phyloP scores from a whole-genome alignment of 2,113 vertebrate species.

The Chelonoidis abingdonii region DNA sequence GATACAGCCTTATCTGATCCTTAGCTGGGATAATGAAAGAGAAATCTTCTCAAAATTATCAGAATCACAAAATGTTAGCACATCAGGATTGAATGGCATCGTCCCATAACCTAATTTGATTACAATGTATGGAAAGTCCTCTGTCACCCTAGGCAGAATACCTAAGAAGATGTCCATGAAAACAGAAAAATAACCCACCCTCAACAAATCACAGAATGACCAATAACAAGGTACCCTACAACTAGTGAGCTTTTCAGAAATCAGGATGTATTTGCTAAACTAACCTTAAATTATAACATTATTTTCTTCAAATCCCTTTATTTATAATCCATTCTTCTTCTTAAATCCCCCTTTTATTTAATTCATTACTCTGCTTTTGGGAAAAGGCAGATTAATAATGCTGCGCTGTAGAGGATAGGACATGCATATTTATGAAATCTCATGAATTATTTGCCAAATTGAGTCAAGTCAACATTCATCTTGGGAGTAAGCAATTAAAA shows the following conservation, averaged over 20 bases:
- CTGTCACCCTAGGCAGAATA: not conserved
- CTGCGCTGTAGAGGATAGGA: constrained; percentile 29
- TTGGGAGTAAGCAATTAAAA: constrained; percentile 71
- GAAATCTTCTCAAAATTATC: not conserved
- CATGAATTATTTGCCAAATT: constrained; percentile 75
- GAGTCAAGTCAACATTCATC: constrained; percentile 65
- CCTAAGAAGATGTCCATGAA: not conserved
- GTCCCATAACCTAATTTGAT: not conserved
- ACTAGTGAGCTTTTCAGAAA: not conserved
- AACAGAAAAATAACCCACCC: not conserved
- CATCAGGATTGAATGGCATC: not conserved
- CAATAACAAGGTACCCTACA: not conserved
- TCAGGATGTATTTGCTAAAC: not conserved
- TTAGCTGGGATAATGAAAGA: constrained; percentile 44
- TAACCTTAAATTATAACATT: constrained; percentile 19
- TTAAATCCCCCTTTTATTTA: constrained; percentile 59
- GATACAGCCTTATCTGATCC: not conserved
- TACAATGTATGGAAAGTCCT: constrained; percentile 6
- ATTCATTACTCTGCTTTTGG: constrained; percentile 57
- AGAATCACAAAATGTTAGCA: not conserved
- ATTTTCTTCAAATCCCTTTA: constrained; percentile 28
- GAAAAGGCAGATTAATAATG: constrained; percentile 71
- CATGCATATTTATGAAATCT: constrained; percentile 72
- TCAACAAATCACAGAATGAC: not conserved
- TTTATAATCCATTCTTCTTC: constrained; percentile 56